Evolutionary conservation across 2,888 invertebrate genomes (phyloP), one percentile per base, ranked within the genome.

Genomic region (Blastobasis lacticolella): DNA sequence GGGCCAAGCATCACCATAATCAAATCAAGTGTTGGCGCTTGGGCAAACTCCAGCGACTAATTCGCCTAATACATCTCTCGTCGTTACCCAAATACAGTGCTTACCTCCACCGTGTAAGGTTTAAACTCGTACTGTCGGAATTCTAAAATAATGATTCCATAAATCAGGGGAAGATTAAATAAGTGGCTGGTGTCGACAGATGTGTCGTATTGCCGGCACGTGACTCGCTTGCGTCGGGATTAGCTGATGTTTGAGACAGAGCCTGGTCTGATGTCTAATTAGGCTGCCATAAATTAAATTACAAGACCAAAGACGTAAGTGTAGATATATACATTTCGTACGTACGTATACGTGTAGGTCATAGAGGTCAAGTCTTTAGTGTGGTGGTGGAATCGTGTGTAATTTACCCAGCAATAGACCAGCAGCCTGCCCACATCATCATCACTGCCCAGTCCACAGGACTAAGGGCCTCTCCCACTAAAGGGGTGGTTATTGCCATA

Each of bases 161-260:
- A 68, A 71, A 73, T 72, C 73, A 70, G 59, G 54, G 51, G 61
- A 55, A 66, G 69, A 73, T 69, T 72, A 72, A 69, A 70, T 67
- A 68, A 68, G 68, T 70, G 67, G 66, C 66, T 66, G 65, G 57
- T 57, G 67, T 52, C 69, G 67, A 67, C 69, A 62, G 62, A 62
- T 65, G 65, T 59, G 62, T 60, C 61, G 60, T 62, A 63, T 61
- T 62, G 61, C 61, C 56, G 41, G 49, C 55, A 56, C 59, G 59
- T 59, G 61, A 60, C 64, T 64, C 51, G 58, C 54, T 56, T 60
- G 45, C 54, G 45, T 37, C 7, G 8, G n/a, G 47, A 53, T 49
- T 53, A 49, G 38, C 40, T 41, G 23, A 23, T 23, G 23, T 23
- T 23, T 23, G 23, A 23, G 23, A 23, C 23, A 23, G 23, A 23